Conservation (phyloP, 2,113 vertebrate species). For the Albula goreensis region DNA sequence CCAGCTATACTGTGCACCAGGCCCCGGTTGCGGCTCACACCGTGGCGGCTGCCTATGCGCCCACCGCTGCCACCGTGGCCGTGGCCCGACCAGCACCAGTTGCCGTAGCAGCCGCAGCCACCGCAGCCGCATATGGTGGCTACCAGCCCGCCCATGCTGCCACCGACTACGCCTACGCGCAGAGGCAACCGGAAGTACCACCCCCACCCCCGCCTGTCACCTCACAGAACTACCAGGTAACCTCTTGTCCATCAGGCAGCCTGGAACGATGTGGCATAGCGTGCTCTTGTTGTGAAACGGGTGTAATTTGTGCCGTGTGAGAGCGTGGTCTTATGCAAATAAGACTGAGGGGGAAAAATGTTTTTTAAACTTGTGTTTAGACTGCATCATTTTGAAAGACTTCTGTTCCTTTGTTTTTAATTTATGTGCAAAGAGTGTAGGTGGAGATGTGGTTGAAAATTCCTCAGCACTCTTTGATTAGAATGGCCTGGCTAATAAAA, state of each 20-base stretch:
- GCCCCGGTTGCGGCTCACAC: conserved; percentile 93
- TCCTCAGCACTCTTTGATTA: not conserved
- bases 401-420: not conserved
- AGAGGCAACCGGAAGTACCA: conserved; percentile 92
- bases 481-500: not conserved
- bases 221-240: conserved; percentile 96
- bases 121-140: conserved; percentile 89
- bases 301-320: not conserved
- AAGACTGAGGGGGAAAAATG: not conserved
- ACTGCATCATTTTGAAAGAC: not conserved
- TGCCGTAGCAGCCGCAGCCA: conserved; percentile 85
- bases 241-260: not conserved
- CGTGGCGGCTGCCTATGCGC: conserved; percentile 92
- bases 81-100: conserved; percentile 90
- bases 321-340: not conserved
- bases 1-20: conserved; percentile 97
- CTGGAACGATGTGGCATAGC: not conserved
- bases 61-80: conserved; percentile 85
- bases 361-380: not conserved
- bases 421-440: not conserved
- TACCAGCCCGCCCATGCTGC: conserved; percentile 89
- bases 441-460: not conserved
- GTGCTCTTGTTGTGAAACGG: not conserved
- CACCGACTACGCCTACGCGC: conserved; percentile 90
- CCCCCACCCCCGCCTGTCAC: conserved; percentile 95